Evolutionary conservation across 2,888 invertebrate species (phyloP).

Genomic region (Pheosia tremula): DNA sequence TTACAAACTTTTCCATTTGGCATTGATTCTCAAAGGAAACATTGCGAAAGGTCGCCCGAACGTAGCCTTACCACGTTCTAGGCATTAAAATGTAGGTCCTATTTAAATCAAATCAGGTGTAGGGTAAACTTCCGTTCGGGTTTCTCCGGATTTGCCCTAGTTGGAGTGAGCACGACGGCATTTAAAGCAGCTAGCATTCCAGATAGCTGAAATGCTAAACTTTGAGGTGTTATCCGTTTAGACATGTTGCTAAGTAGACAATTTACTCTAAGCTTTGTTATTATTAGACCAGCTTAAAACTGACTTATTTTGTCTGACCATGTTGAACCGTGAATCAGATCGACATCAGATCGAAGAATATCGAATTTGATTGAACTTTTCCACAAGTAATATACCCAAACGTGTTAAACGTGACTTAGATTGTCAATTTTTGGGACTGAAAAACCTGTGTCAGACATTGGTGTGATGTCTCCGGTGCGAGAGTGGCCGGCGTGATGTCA

Average conservation of each 20-base stretch:
- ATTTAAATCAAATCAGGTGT: not conserved
- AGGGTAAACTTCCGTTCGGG: constrained; percentile 1
- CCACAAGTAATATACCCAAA: not conserved
- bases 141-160: constrained; percentile 5
- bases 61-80: not conserved
- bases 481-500: constrained; percentile 45
- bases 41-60: not conserved
- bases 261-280: not conserved
- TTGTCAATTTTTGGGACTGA: too few relatives aligned
- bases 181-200: not conserved
- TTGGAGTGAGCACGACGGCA: not conserved
- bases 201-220: not conserved
- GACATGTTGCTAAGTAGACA: not conserved
- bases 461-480: constrained; percentile 2
- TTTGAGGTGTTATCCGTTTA: not conserved
- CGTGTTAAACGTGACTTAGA: not conserved
- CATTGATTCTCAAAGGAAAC: not conserved
- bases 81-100: not conserved
- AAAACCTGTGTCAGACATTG: not conserved
- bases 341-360: too few relatives aligned
- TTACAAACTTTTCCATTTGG: not conserved
- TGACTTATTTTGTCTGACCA: too few relatives aligned
- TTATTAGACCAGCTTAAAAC: too few relatives aligned
- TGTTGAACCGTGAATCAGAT: too few relatives aligned
- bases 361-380: not conserved